phyloP scores from a whole-genome alignment of 2,113 vertebrate species.

The Rissa tridactyla region DNA sequence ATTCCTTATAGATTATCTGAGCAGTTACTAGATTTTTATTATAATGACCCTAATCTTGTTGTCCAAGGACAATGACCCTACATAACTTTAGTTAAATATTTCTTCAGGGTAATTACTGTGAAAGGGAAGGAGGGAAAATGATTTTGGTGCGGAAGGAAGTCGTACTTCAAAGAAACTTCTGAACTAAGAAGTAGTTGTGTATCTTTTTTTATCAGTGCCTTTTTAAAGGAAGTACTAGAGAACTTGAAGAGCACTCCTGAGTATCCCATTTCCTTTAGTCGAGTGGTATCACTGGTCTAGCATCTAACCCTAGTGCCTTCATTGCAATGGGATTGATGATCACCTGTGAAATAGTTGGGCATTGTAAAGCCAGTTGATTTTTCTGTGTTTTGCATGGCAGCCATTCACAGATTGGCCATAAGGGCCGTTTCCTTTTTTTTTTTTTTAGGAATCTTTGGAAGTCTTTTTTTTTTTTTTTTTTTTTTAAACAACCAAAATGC shows the following conservation, averaged over 20 bases:
- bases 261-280: not conserved
- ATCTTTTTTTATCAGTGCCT: not conserved
- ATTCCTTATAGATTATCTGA: not conserved
- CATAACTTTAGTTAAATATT: not conserved
- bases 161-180: not conserved
- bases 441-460: not conserved
- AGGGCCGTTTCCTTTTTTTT: rapidly evolving
- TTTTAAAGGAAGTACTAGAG: not conserved
- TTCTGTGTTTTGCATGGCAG: not conserved
- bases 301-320: not conserved
- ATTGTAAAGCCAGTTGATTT: not conserved
- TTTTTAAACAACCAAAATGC: not conserved
- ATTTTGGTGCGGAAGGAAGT: not conserved
- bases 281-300: not conserved
- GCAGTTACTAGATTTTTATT: not conserved
- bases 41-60: not conserved
- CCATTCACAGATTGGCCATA: not conserved
- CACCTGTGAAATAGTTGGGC: not conserved
- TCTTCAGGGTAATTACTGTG: not conserved
- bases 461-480: no score
- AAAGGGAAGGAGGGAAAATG: not conserved
- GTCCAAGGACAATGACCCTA: not conserved
- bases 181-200: not conserved
- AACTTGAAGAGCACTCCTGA: not conserved
- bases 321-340: not conserved